Evolutionary conservation across 2,113 vertebrate species (phyloP), one percentile per base, ranked within the genome.

Genomic region (Corythornis madagascariensis): DNA sequence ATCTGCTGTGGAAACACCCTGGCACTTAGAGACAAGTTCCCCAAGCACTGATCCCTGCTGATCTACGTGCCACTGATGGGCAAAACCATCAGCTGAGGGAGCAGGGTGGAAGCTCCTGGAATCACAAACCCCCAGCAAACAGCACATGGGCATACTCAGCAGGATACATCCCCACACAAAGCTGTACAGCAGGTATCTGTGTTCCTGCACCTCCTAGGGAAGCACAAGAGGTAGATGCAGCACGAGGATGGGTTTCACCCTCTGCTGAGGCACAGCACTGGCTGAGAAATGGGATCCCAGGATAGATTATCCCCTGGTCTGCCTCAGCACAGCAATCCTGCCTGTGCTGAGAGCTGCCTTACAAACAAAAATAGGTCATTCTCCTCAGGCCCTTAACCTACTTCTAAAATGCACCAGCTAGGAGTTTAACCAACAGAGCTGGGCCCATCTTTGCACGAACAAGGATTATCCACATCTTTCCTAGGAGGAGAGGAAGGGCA

Each of bases 351-450:
- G 0, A 73, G 76, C 83, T 19, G 69, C 9, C 4, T 69, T 74
- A 56, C 10, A 28, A 85, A 89, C 74, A 88, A 94, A 97, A 97
- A 73, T 88, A 95, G 94, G 88, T 92, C 93, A 94, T 94, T 89
- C 81, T 95, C 86, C 74, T 82, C 76, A 52, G 88, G 89, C 92
- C 75, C 73, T 53, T 74, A 96, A 94, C 86, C 91, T 95, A 88
- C 59, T 84, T 94, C 87, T 72, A 47, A 91, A 89, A 69, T 11
- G n/a, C 64, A 89, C 67, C 65, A 77, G 43, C 83, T 64, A 86
- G 38, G 38, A 38, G 56, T 75, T 81, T 76, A 83, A 83, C 66
- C 50, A 72, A 67, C 53, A 17, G 48, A 79, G 66, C 86, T 45
- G 66, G 48, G 61, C 90, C 66, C 61, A 64, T 35, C 53, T 77